Percentiles rank a stretch among this genome's conserved stretches.
phyloP scores from a whole-genome alignment of 2,888 invertebrate genomes.

The Rhynchonema sp. region DNA sequence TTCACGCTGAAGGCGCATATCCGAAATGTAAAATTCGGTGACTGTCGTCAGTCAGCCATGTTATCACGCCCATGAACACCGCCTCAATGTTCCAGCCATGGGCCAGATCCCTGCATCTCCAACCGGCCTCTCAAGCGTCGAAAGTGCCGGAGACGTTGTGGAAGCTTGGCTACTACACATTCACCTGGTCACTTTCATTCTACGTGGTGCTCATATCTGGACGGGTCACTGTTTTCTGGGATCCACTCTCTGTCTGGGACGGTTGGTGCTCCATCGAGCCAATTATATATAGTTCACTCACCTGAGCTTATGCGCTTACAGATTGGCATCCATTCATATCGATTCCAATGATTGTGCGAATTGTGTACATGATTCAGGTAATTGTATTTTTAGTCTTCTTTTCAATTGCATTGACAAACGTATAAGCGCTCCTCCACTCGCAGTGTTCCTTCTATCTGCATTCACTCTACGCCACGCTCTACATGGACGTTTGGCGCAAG shows the following conservation, averaged over 20 bases:
- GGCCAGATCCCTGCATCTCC: not conserved
- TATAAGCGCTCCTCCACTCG: too few relatives aligned
- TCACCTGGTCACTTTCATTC: not conserved
- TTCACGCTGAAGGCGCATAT: too few relatives aligned
- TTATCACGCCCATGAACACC: too few relatives aligned
- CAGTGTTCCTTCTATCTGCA: not conserved
- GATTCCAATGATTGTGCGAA: not conserved
- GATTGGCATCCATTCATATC: not conserved
- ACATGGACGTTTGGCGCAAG: conserved; percentile 28
- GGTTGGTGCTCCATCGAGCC: too few relatives aligned
- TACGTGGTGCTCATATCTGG: not conserved
- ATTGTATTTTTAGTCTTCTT: too few relatives aligned
- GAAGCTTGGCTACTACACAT: not conserved
- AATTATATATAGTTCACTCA: too few relatives aligned
- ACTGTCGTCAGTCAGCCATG: too few relatives aligned
- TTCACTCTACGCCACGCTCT: conserved; percentile 26
- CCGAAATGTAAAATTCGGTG: too few relatives aligned
- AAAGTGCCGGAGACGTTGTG: not conserved
- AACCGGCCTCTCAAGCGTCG: not conserved
- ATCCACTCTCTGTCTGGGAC: not conserved
- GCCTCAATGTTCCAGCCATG: not conserved
- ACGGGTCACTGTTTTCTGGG: not conserved
- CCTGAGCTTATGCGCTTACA: too few relatives aligned
- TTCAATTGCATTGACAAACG: too few relatives aligned
- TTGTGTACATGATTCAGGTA: not conserved